Evolutionary conservation across 2,113 vertebrate genomes (phyloP), one percentile per base, ranked within the genome.

Genomic region (Guaruba guarouba): DNA sequence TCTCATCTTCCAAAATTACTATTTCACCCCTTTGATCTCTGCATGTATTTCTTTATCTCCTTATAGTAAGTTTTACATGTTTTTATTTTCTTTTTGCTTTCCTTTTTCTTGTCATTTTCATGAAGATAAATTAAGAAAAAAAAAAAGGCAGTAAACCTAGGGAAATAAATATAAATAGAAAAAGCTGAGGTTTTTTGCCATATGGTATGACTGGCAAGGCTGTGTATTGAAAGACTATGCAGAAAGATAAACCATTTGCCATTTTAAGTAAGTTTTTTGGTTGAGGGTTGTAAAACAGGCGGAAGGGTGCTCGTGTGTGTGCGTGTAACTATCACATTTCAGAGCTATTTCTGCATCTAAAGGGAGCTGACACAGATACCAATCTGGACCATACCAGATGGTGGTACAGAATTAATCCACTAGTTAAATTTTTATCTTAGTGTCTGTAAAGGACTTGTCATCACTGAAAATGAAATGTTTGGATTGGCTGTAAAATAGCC

Each of bases 101-200:
- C 51, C 44, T 29, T 77, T 33, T 39, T 54, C 52, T 54, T 69
- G 77, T 11, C 17, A 10, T 86, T 92, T 91, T 84, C 23, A 74
- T 62, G 33, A 33, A 94, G 64, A 88, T 92, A 78, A 92, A 74
- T 83, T 27, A 11, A 68, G 90, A 57, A 90, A 81, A 92, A 91
- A 91, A 78, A 86, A 55, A 52, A 87, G 63, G 59, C 37, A 69
- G 29, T 68, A 96, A 88, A 73, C 70, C 44, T 76, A 78, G 3
- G 33, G 20, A 48, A 96, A 77, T 69, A 86, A 59, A 69, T 80
- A 11, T 84, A 78, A 97, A 82, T 24, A 75, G 9, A 54, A 83
- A 74, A 63, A 80, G 76, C 13, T 1, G 0, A 0, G 18, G 10
- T 29, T 79, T 94, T 80, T 81, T 88, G 12, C 43, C 29, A 75